Percentiles rank a stretch among this genome's conserved stretches.
Evolutionary conservation across 2,113 vertebrate species (phyloP).

Genomic region (Corapipo altera): DNA sequence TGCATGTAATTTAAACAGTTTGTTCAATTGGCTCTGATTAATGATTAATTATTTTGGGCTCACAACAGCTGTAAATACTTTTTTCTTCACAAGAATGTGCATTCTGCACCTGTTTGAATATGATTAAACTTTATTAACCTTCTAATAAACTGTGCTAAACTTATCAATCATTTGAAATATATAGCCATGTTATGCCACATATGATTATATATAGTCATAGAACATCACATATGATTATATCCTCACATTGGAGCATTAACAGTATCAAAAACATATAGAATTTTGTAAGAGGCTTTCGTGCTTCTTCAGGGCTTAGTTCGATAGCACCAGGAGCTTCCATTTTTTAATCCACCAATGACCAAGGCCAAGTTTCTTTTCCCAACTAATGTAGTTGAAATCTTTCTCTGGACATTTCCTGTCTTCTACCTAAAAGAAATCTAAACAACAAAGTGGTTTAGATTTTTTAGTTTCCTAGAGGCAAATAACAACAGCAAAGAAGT

Average conservation of each 20-base stretch:
- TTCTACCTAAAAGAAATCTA: neutral
- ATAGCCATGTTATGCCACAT: neutral
- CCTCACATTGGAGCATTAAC: neutral
- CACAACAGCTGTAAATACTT: neutral
- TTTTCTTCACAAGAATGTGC: neutral
- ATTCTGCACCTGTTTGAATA: neutral
- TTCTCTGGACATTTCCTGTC: neutral
- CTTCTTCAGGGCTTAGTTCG: neutral
- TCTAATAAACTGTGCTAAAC: neutral
- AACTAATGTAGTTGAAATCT: neutral
- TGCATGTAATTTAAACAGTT: neutral
- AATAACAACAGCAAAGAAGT: neutral
- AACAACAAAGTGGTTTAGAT: neutral
- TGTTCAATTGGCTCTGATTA: conserved; percentile 2
- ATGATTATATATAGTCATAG: neutral
- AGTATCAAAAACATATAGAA: neutral
- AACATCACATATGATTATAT: neutral
- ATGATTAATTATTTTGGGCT: neutral
- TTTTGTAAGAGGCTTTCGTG: neutral
- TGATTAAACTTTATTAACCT: neutral
- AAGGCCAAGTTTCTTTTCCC: neutral
- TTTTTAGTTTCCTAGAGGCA: neutral
- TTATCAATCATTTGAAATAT: neutral
- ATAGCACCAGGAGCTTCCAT: neutral
- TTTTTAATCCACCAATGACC: neutral